phyloP scores from a whole-genome alignment of 2,113 vertebrate genomes.

The Aythya baeri region DNA sequence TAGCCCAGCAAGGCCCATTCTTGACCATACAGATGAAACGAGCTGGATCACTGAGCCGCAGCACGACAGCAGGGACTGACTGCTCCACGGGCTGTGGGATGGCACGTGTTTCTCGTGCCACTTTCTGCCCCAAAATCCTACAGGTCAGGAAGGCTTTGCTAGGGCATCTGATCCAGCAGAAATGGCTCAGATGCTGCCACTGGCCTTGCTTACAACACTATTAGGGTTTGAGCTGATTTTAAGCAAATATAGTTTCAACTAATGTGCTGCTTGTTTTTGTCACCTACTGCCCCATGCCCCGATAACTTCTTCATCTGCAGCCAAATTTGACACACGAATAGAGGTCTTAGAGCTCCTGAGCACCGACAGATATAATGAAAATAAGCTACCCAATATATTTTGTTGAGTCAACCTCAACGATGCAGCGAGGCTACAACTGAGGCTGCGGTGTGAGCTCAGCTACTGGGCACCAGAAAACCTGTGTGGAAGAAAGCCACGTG shows the following conservation, averaged over 20 bases:
- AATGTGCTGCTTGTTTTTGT: not conserved
- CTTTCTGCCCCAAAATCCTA: not conserved
- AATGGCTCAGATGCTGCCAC: not conserved
- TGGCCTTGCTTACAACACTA: not conserved
- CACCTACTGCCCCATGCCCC: not conserved
- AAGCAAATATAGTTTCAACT: not conserved
- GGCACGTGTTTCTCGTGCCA: not conserved
- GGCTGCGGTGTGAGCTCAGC: not conserved
- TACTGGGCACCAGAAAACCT: not conserved
- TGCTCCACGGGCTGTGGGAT: not conserved
- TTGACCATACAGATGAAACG: rapidly evolving
- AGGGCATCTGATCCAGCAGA: not conserved
- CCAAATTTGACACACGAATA: not conserved
- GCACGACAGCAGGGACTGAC: not conserved
- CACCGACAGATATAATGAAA: not conserved
- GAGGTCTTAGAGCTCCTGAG: not conserved
- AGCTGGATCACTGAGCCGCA: not conserved
- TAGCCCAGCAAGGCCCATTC: not conserved
- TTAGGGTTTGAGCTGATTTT: not conserved
- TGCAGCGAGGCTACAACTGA: not conserved
- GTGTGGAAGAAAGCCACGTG: not conserved
- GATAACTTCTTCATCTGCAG: not conserved
- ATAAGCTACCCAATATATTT: not conserved
- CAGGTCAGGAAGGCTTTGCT: not conserved
- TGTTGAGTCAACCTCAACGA: not conserved